phyloP scores from a whole-genome alignment of 2,113 vertebrate genomes.

The Myrmecophaga tridactyla region DNA sequence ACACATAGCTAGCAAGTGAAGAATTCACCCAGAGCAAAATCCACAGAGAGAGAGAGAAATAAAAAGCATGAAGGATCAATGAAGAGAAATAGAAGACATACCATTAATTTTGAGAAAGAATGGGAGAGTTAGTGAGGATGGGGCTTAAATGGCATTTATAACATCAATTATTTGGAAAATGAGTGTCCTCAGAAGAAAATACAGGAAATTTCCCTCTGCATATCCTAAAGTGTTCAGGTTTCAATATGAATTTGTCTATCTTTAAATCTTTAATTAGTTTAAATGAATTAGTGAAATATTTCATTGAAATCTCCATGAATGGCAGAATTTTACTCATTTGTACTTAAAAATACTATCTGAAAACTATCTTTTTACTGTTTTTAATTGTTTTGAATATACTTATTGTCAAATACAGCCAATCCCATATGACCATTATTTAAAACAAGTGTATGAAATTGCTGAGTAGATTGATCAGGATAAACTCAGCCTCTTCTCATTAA shows the following conservation, averaged over 20 bases:
- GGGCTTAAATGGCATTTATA: not conserved
- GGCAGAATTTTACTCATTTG: not conserved
- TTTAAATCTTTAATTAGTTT: not conserved
- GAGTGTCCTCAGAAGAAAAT: not conserved
- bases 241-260: not conserved
- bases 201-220: not conserved
- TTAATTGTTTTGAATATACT: not conserved
- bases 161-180: not conserved
- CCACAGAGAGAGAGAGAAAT: not conserved
- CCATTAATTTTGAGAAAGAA: not conserved
- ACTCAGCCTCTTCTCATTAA: not conserved
- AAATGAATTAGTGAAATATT: not conserved
- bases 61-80: not conserved
- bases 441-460: not conserved
- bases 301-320: not conserved
- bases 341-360: not conserved
- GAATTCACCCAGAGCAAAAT: not conserved
- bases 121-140: not conserved
- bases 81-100: not conserved
- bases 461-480: not conserved
- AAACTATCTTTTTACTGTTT: not conserved
- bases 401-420: not conserved
- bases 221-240: not conserved
- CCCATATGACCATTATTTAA: not conserved
- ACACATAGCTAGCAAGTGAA: not conserved